These are phyloP conservation scores for Catocala fraxini DNA, from an alignment of 2,888 invertebrate species.

Conservation along the genomic window DNA sequence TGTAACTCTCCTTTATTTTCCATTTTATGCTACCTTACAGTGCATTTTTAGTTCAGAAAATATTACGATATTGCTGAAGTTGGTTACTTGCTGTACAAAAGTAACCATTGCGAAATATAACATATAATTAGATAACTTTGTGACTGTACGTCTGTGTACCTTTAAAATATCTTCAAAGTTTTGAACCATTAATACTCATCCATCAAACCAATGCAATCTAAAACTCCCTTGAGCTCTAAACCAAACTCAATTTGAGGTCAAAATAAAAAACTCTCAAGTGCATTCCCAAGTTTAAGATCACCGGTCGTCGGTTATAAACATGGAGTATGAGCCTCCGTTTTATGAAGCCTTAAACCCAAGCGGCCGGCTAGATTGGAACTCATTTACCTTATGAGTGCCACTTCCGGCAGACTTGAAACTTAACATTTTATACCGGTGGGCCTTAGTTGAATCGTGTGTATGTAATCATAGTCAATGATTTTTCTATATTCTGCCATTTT, in stretches of 20 bases:
- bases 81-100: too few relatives aligned
- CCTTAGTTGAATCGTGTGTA: slow-evolving; percentile 22
- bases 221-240: slow-evolving; percentile 4
- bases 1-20: too few relatives aligned
- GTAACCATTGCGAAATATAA: too few relatives aligned
- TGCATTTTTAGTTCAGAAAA: too few relatives aligned
- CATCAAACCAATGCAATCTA: neutral
- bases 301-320: slow-evolving; percentile 52
- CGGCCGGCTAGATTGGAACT: slow-evolving; percentile 71
- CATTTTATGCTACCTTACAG: too few relatives aligned
- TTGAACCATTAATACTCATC: neutral
- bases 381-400: slow-evolving; percentile 69
- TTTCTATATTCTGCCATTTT: too few relatives aligned
- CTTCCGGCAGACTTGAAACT: slow-evolving; percentile 38
- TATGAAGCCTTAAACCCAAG: slow-evolving; percentile 69
- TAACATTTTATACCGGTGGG: slow-evolving; percentile 42
- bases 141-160: too few relatives aligned
- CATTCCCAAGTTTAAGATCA: slow-evolving; percentile 57
- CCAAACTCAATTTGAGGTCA: slow-evolving; percentile 35
- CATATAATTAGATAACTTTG: too few relatives aligned
- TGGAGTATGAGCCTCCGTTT: slow-evolving; percentile 56
- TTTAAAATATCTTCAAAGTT: too few relatives aligned
- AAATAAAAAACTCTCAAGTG: slow-evolving; percentile 48
- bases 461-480: neutral
- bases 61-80: too few relatives aligned